Percentiles rank a stretch among this genome's conserved stretches.
These are phyloP conservation scores for Enteromius radiatus DNA, from an alignment of 2,797 vertebrate species.

Conservation along the genomic window DNA sequence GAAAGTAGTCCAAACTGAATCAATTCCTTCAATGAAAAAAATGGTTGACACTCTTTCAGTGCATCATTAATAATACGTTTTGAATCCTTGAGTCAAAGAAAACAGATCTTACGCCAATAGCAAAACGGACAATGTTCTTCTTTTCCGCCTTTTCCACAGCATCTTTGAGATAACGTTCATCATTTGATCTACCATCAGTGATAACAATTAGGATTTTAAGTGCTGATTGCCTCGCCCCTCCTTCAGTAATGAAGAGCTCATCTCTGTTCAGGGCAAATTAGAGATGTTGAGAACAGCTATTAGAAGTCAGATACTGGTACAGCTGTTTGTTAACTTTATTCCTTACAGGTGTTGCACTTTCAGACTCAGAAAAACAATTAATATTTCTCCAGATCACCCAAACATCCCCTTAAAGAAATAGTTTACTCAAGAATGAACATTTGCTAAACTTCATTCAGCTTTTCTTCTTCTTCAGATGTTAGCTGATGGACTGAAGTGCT, in stretches of 20 bases:
- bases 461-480: background rate
- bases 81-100: background rate
- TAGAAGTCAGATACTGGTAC: background rate
- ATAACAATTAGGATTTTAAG: constrained; percentile 75
- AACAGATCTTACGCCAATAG: constrained; percentile 71
- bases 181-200: constrained; percentile 72
- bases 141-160: background rate
- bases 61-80: too few relatives aligned
- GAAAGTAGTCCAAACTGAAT: too few relatives aligned
- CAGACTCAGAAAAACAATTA: background rate
- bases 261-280: constrained; percentile 51
- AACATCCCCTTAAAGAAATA: background rate
- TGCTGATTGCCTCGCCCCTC: constrained; percentile 58
- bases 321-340: background rate
- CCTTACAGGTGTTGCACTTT: background rate
- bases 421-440: background rate
- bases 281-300: background rate
- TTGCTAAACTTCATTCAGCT: background rate
- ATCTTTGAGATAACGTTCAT: accelerated
- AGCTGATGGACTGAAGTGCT: background rate
- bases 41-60: too few relatives aligned
- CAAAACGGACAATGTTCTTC: constrained; percentile 68
- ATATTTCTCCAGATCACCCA: background rate
- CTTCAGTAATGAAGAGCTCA: background rate
- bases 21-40: too few relatives aligned